Percentiles rank a stretch among this genome's conserved stretches.
Conservation (phyloP, 2,888 invertebrate genomes). For the Agrotis ipsilon region DNA sequence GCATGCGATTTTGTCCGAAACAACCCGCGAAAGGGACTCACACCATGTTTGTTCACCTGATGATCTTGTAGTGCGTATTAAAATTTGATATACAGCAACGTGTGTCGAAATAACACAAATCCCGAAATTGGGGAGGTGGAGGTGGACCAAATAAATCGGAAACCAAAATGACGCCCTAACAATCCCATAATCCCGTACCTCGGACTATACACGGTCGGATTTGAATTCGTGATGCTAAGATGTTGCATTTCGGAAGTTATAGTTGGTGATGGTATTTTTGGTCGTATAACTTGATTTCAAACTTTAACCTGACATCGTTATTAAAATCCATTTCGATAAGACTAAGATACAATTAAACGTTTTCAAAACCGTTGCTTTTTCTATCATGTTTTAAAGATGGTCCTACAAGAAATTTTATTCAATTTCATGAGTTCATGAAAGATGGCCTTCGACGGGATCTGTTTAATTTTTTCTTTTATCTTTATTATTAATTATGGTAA, state of each 20-base stretch:
- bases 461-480: too few relatives aligned
- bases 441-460: too few relatives aligned
- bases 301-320: background rate
- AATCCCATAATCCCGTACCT: constrained; percentile 79
- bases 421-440: too few relatives aligned
- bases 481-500: too few relatives aligned
- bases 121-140: constrained; percentile 54
- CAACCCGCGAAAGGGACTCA: too few relatives aligned
- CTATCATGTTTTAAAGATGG: too few relatives aligned
- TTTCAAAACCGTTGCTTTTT: too few relatives aligned
- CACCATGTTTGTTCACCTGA: too few relatives aligned
- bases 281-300: background rate
- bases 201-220: constrained; percentile 71
- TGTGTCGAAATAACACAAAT: constrained; percentile 44
- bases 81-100: constrained; percentile 23
- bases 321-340: background rate
- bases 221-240: constrained; percentile 72
- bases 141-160: constrained; percentile 77
- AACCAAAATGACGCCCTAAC: constrained; percentile 78
- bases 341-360: background rate
- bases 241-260: constrained; percentile 53
- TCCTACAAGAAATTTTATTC: too few relatives aligned
- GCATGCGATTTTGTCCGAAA: too few relatives aligned
- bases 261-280: background rate
- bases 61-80: constrained; percentile 9